Base-by-base conservation (phyloP, 2,888 invertebrate species). In the Sacculina carcini region DNA sequence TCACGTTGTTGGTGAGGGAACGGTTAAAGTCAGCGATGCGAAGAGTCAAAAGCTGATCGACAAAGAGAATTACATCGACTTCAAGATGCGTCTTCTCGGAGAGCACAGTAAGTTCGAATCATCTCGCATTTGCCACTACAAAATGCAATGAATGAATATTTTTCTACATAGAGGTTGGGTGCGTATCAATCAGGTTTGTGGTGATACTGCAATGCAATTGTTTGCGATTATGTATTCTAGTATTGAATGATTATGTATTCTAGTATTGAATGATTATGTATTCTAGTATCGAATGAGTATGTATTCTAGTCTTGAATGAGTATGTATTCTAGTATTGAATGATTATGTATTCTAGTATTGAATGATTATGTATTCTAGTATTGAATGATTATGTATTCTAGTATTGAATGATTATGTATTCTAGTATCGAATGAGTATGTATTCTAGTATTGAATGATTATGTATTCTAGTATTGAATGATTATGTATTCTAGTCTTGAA, bases 41-140 rank as follows among this genome's bases (percentile, higher is more conserved):
- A 72, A 84, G 39, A 80, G 83, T 61, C 85, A 86, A 63, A 72
- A 83, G 60, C 76, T 84, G 32, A 83, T 79, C 64, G 89, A 89
- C 66, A 79, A 82, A 64, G 89, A 89, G 66, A 87, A 86, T 65
- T 89, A 89, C 64, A 89, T 89, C 60, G 89, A 90, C 68, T 90
- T 89, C 65, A 73, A 89, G 57, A 89, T 89, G 86, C 72, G 86
- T 58, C 71, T 89, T 28, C 73, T 89, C 16, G 89, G 89, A 44
- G 89, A 89, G 70, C 77, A 81, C 67, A 81, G 76, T 74, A 67
- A 64, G 48, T n/a, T 2, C 23, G 7, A 5, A 14, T 36, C 23
- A 5, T 23, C 16, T 19, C 36, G 3, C 19, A 16, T 2, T 21
- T 21, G 21, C 16, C 10, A 23, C n/a, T n/a, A n/a, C n/a, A n/a